Evolutionary conservation across 2,888 invertebrate genomes (phyloP).

Genomic region (Caenorhabditis doughertyi): DNA sequence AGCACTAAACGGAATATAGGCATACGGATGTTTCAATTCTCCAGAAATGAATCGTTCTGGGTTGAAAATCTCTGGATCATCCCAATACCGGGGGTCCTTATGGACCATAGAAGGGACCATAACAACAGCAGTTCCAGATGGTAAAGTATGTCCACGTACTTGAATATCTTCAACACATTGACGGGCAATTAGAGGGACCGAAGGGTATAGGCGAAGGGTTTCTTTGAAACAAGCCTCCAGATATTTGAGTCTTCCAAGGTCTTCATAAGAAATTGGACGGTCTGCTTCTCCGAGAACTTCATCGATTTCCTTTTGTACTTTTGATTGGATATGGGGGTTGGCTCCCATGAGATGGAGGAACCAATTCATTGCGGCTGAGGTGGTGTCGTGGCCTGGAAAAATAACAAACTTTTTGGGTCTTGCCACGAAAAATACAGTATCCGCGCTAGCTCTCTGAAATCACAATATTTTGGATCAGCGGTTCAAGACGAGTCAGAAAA

Average conservation of each 20-base stretch:
- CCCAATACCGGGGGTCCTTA: constrained; percentile 77
- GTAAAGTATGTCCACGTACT: constrained; percentile 72
- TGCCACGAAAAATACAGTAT: too few relatives aligned
- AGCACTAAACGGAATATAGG: constrained; percentile 85
- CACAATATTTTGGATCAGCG: too few relatives aligned
- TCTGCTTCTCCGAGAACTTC: constrained; percentile 72
- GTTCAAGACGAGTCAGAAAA: too few relatives aligned
- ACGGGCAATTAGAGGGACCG: constrained; percentile 81
- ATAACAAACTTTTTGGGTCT: neutral
- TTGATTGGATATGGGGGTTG: constrained; percentile 89
- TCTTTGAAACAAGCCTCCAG: constrained; percentile 83
- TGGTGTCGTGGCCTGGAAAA: constrained; percentile 90
- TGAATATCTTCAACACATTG: constrained; percentile 82
- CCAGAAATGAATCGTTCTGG: constrained; percentile 84
- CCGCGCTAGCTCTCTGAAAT: too few relatives aligned
- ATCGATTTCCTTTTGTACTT: constrained; percentile 84
- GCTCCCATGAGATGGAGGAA: constrained; percentile 90
- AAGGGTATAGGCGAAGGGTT: constrained; percentile 81
- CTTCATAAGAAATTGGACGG: constrained; percentile 84
- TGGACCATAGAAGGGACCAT: constrained; percentile 83
- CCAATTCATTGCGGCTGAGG: constrained; percentile 92
- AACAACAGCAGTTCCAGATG: constrained; percentile 83
- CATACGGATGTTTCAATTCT: constrained; percentile 83
- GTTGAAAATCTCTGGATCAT: constrained; percentile 82
- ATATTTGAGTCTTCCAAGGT: constrained; percentile 84